These are phyloP conservation scores for Sebastes flavidus DNA, from an alignment of 2,797 vertebrate species.

Conservation along the genomic window DNA sequence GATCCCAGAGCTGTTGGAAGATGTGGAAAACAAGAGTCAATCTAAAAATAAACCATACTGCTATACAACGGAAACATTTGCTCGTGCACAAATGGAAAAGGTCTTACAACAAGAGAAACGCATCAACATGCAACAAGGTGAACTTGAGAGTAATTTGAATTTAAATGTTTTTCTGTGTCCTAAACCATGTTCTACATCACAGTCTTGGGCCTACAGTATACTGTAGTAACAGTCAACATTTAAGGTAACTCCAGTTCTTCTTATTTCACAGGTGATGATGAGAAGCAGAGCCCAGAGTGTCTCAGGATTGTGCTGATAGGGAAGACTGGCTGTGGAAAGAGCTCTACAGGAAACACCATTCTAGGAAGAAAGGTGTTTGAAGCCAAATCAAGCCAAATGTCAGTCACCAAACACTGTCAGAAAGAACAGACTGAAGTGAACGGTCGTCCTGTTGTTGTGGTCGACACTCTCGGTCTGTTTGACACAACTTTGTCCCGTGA, in stretches of 20 bases:
- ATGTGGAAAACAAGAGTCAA: neutral
- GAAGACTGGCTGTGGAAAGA: constrained; percentile 47
- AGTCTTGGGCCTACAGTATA: too few relatives aligned
- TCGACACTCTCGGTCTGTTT: constrained; percentile 35
- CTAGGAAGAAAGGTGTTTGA: neutral
- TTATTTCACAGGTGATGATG: neutral
- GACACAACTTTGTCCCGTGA: neutral
- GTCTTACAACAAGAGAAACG: neutral
- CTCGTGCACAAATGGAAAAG: neutral
- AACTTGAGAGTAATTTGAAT: neutral
- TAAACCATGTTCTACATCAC: neutral
- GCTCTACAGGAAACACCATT: constrained; percentile 41
- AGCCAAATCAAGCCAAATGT: accelerated
- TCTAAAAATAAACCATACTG: neutral
- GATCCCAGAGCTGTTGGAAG: neutral
- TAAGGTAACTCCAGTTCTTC: neutral
- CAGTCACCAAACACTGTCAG: neutral
- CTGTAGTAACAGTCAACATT: neutral
- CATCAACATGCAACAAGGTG: accelerated
- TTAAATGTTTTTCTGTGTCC: neutral
- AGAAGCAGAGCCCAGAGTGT: neutral
- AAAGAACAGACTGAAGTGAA: neutral
- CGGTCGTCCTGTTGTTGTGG: too few relatives aligned
- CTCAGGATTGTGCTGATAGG: constrained; percentile 48
- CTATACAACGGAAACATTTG: neutral